phyloP scores from a whole-genome alignment of 2,797 vertebrate species.

The Tenualosa thibaudeaui region DNA sequence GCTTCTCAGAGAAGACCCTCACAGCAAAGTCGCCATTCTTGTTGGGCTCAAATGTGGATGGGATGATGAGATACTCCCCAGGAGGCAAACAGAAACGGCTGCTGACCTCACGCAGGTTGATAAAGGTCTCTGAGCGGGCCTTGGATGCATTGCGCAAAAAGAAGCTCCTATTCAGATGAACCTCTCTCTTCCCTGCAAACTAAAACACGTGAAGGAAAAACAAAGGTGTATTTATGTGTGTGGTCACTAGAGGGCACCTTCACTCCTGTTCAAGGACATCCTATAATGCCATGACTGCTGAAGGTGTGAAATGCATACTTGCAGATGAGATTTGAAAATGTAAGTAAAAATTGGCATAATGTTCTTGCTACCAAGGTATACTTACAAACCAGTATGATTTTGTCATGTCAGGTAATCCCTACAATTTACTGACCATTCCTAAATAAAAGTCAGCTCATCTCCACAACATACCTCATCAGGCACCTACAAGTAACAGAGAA shows the following conservation, averaged over 20 bases:
- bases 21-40: constrained; percentile 73
- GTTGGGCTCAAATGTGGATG: constrained; percentile 74
- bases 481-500: constrained; percentile 65
- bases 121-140: constrained; percentile 70
- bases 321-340: background rate
- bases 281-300: background rate
- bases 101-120: constrained; percentile 69
- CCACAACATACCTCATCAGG: constrained; percentile 73
- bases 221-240: background rate
- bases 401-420: background rate
- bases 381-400: background rate
- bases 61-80: constrained; percentile 74
- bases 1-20: constrained; percentile 75
- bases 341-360: background rate
- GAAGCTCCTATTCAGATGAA: constrained; percentile 75
- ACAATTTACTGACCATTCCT: background rate
- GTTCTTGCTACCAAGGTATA: background rate
- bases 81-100: constrained; percentile 69
- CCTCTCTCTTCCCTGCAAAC: constrained; percentile 70
- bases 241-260: background rate
- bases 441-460: background rate
- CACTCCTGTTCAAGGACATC: background rate
- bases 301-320: background rate
- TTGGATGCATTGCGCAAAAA: constrained; percentile 56
- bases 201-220: constrained; percentile 40